Base-by-base conservation (phyloP, 2,113 vertebrate species). In the Brachyistius frenatus region DNA sequence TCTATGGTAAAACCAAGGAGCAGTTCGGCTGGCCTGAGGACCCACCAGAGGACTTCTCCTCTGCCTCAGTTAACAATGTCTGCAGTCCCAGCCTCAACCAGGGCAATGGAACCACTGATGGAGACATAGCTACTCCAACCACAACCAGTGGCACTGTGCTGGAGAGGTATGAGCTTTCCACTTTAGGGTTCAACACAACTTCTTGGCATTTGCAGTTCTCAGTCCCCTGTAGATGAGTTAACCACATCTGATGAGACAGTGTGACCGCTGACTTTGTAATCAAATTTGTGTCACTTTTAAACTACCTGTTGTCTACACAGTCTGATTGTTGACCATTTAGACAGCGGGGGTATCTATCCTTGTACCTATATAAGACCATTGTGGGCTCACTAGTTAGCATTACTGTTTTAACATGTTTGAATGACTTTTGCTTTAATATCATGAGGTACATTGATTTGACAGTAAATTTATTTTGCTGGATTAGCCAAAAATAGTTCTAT, bases 21-120 rank as follows among this genome's bases (percentile, higher is more conserved):
- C 98, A 99, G 93, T 99, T 99, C 79, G 98, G 98, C 44, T 99
- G 98, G 98, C 98, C 98, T 1, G 98, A 99, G 4, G 98, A 99
- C 67, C 97, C 98, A 30, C 98, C 97, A 0, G 98, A 99, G 78
- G 98, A 99, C 66, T 99, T 99, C 86, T 96, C 98, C 0, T 96
- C 98, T 6, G 96, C 97, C 8, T 97, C 97, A 0, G 96, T 98
- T 61, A 99, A 97, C 94, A 99, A 95, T 1, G 96, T 98, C 31
- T 98, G 97, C 86, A 97, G 97, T 78, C 96, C 97, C 35, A 99
- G 96, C 88, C 93, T 99, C 69, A 99, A 95, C 88, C 97, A 97
- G 84, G 92, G 95, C 76, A 98, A 97, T 0, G 96, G 97, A 72
- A 83, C 95, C 1, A 93, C 94, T 61, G 98, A 99, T 32, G 94